Base-by-base conservation (phyloP, 2,113 vertebrate species). In the Fregata magnificens region DNA sequence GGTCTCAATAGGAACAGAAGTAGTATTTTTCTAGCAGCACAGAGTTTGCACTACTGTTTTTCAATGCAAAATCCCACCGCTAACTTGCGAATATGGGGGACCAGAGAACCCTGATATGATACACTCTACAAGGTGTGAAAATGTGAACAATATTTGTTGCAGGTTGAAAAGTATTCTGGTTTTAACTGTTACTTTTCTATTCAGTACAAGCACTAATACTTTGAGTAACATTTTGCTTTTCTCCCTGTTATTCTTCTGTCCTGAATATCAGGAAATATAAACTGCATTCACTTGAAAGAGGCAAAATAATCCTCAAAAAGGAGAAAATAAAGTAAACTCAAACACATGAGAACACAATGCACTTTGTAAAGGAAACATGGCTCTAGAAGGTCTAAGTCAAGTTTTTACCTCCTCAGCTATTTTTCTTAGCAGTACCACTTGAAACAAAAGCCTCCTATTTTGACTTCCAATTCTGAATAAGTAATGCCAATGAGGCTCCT, bases 401-500 rank as follows among this genome's bases (percentile, higher is more conserved):
- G 94, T n/a, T 92, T 86, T 86, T 82, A 90, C 79, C 88, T 71
- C 59, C 80, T 95, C 86, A 84, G 86, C 44, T 96, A 92, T 86
- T 96, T 96, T 92, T 72, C 96, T 92, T 95, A 76, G 83, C 88
- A 87, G 92, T 21, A 82, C 47, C 83, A 96, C 94, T 96, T 34
- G 77, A 96, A 97, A 94, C 91, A 94, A 94, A 96, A 95, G 69
- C 66, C 42, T 40, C 89, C 83, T 65, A 38, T 82, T 95, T 42
- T 91, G 86, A 95, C 93, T 95, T 92, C 65, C 72, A 84, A 25
- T 84, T 82, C 65, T 88, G 47, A 88, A 36, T 16, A 76, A 79
- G 76, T 89, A 95, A 95, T 95, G 97, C 95, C 93, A 96, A 92
- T 20, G 18, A 97, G 83, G 49, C 73, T 94, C 71, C 79, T 91